Conservation (phyloP, 1,140 invertebrate species). For the Anastrepha ludens region DNA sequence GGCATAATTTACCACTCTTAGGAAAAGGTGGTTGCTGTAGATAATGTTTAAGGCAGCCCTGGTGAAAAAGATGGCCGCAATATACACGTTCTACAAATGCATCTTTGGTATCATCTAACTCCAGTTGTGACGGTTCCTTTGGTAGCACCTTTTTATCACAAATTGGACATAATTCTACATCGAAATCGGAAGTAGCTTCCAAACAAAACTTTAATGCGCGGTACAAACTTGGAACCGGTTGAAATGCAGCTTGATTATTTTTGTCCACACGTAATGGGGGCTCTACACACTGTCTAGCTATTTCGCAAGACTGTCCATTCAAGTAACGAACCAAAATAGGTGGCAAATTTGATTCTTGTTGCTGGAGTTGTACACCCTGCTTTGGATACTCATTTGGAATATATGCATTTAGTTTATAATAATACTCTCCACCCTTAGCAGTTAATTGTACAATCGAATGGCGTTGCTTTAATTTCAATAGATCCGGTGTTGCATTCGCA, state of each 20-base stretch:
- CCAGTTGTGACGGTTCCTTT: slow-evolving; percentile 77
- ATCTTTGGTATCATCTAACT: slow-evolving; percentile 78
- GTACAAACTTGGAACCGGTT: slow-evolving; percentile 79
- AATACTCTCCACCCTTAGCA: slow-evolving; percentile 78
- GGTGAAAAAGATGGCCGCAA: slow-evolving; percentile 85
- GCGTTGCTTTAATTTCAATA: slow-evolving; percentile 82
- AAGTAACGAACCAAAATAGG: slow-evolving; percentile 79
- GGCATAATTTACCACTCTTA: slow-evolving; percentile 77
- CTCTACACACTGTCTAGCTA: slow-evolving; percentile 83
- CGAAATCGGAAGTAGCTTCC: slow-evolving; percentile 78
- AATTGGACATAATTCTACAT: slow-evolving; percentile 79
- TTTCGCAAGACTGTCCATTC: slow-evolving; percentile 81
- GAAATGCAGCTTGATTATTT: slow-evolving; percentile 75
- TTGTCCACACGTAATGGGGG: slow-evolving; percentile 78
- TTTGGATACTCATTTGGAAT: slow-evolving; percentile 83
- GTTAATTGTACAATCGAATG: slow-evolving; percentile 79
- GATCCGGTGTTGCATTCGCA: slow-evolving; percentile 75
- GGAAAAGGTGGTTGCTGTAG: slow-evolving; percentile 86
- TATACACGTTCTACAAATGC: slow-evolving; percentile 83
- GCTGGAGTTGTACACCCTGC: slow-evolving; percentile 77
- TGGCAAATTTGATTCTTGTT: slow-evolving; percentile 82
- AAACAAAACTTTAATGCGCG: slow-evolving; percentile 80
- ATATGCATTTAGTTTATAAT: slow-evolving; percentile 77
- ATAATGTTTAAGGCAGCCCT: slow-evolving; percentile 82
- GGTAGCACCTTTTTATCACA: slow-evolving; percentile 81